phyloP scores from a whole-genome alignment of 1,140 invertebrate species.

The Radopholus similis region DNA sequence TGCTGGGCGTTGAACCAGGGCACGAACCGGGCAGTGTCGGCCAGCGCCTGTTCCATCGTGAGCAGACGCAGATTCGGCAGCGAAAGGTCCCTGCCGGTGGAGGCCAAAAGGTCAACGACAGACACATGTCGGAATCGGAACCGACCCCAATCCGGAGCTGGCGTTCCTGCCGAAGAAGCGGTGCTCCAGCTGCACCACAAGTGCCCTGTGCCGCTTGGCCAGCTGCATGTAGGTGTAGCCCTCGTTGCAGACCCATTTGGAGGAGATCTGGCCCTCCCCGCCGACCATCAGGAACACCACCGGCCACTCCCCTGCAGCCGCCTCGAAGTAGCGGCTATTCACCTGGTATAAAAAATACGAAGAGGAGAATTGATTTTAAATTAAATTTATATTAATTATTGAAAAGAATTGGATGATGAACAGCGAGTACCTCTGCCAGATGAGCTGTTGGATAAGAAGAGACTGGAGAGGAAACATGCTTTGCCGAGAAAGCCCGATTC shows the following conservation, averaged over 20 bases:
- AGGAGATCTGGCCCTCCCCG: conserved; percentile 21
- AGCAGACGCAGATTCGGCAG: conserved; percentile 23
- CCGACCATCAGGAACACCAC: conserved; percentile 32
- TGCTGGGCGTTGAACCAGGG: conserved; percentile 7
- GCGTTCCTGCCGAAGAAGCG: conserved; percentile 31
- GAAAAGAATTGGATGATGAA: not conserved
- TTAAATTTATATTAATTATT: conserved; percentile 38
- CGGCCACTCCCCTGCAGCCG: conserved; percentile 6
- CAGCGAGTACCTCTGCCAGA: too few relatives aligned
- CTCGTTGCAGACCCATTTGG: conserved; percentile 1
- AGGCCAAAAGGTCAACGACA: not conserved
- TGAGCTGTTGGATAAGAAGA: too few relatives aligned
- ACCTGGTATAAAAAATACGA: too few relatives aligned
- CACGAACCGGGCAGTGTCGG: conserved; percentile 22
- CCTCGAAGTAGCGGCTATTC: too few relatives aligned
- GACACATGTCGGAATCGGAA: conserved; percentile 3
- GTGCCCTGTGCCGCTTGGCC: conserved; percentile 25
- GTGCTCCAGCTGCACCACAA: conserved; percentile 33
- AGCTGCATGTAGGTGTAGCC: conserved; percentile 31
- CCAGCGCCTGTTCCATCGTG: conserved; percentile 28
- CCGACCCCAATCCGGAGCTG: not conserved
- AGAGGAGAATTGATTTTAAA: conserved; percentile 10
- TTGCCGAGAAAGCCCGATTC: too few relatives aligned
- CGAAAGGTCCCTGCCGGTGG: not conserved
- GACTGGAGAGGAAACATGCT: too few relatives aligned